phyloP scores from a whole-genome alignment of 2,888 invertebrate genomes.

The Drosophila paracracens region DNA sequence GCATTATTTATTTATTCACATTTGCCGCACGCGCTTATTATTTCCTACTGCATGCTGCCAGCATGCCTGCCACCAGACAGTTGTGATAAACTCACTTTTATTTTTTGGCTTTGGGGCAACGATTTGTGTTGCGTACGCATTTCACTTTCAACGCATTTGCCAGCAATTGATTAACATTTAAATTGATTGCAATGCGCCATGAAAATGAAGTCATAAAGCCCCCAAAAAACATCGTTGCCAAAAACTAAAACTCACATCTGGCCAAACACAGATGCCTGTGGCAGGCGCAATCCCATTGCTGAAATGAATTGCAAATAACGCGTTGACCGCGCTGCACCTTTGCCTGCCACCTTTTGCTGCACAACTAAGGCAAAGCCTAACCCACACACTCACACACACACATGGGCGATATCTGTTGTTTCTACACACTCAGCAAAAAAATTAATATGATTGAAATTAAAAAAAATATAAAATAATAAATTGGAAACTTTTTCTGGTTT shows the following conservation, averaged over 20 bases:
- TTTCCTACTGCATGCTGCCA: conserved; percentile 15
- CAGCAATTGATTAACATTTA: conserved; percentile 76
- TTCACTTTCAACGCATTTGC: conserved; percentile 38
- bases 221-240: conserved; percentile 20
- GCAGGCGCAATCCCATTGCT: conserved; percentile 18
- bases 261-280: conserved; percentile 40
- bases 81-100: conserved; percentile 26
- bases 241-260: conserved; percentile 39
- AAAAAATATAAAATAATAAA: no score
- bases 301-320: conserved; percentile 77
- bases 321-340: conserved; percentile 80
- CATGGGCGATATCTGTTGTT: conserved; percentile 64
- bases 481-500: neutral
- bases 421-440: neutral
- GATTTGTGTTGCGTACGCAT: conserved; percentile 31
- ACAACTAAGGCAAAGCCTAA: conserved; percentile 67
- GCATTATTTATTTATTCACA: conserved; percentile 53
- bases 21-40: conserved; percentile 34
- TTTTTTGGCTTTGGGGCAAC: neutral
- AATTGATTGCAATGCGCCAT: conserved; percentile 73
- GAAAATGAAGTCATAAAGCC: conserved; percentile 60
- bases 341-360: conserved; percentile 74
- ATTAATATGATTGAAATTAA: neutral
- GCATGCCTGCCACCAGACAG: neutral
- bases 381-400: conserved; percentile 20